These are phyloP conservation scores for Geopemphigus sp. DNA, from an alignment of 1,140 invertebrate genomes.

Conservation along the genomic window DNA sequence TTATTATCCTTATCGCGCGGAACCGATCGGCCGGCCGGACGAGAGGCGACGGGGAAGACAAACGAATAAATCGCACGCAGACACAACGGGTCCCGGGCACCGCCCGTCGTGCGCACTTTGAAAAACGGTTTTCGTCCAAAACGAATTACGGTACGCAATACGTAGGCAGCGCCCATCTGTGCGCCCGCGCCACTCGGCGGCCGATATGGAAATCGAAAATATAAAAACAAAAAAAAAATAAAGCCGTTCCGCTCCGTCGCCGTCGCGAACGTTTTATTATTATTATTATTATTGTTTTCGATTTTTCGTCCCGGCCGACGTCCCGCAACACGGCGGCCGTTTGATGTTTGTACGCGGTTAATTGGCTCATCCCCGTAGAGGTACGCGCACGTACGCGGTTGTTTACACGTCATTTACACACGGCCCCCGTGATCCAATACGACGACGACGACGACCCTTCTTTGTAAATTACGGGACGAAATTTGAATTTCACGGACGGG, in stretches of 20 bases:
- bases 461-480: not conserved
- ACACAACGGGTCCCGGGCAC: too few species aligned
- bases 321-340: not conserved
- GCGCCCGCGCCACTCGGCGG: too few species aligned
- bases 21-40: too few species aligned
- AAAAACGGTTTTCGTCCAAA: not conserved
- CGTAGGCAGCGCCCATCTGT: slow-evolving; percentile 3
- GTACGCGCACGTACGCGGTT: slow-evolving; percentile 23
- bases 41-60: too few species aligned
- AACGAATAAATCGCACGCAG: too few species aligned
- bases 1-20: too few species aligned
- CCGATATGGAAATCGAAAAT: slow-evolving; percentile 18
- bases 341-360: slow-evolving; percentile 43
- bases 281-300: too few species aligned
- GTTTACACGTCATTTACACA: slow-evolving; percentile 45
- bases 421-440: slow-evolving; percentile 1
- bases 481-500: slow-evolving; percentile 43
- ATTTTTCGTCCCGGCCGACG: not conserved
- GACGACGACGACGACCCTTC: too few species aligned
- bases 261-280: too few species aligned
- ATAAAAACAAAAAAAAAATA: too few species aligned
- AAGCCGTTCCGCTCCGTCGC: too few species aligned
- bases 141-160: not conserved
- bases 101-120: not conserved
- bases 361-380: slow-evolving; percentile 30